A percentile compares a stretch with the other conserved stretches of the same genome.
Conservation (phyloP, 2,113 vertebrate genomes). For the Percina caprodes region DNA sequence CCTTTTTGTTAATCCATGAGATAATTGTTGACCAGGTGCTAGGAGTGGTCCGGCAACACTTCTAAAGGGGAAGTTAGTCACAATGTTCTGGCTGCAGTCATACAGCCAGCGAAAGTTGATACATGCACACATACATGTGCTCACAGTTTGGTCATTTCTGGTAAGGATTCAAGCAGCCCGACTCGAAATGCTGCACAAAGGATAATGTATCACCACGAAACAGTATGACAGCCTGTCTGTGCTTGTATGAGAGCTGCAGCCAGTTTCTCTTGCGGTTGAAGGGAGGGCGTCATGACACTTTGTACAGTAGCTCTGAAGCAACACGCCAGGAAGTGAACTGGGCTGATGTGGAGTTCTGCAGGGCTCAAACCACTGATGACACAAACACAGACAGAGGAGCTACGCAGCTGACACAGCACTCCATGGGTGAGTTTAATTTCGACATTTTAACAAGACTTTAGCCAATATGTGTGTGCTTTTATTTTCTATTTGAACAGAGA, state of each 20-base stretch:
- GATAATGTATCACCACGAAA: background rate
- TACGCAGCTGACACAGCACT: constrained; percentile 53
- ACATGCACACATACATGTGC: background rate
- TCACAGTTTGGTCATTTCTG: background rate
- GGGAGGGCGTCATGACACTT: constrained; percentile 62
- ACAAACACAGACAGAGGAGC: constrained; percentile 43
- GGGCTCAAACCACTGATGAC: constrained; percentile 55
- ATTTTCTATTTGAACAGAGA: background rate
- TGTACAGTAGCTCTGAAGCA: constrained; percentile 42
- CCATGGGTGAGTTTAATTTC: constrained; percentile 65
- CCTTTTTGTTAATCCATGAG: constrained; percentile 35
- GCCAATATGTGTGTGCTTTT: background rate
- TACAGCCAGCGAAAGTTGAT: constrained; percentile 17
- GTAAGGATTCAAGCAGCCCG: background rate
- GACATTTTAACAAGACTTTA: background rate
- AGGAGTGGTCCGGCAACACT: constrained; percentile 24
- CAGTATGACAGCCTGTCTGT: constrained; percentile 12
- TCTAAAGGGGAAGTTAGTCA: constrained; percentile 57
- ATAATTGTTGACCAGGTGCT: constrained; percentile 44
- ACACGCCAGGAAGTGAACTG: constrained; percentile 69
- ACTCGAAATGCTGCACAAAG: background rate
- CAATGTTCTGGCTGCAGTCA: constrained; percentile 14
- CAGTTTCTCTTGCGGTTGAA: constrained; percentile 51
- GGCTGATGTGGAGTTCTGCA: constrained; percentile 36
- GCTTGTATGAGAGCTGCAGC: constrained; percentile 22